Evolutionary conservation across 2,797 vertebrate species (phyloP).

Genomic region (Poecilia picta): DNA sequence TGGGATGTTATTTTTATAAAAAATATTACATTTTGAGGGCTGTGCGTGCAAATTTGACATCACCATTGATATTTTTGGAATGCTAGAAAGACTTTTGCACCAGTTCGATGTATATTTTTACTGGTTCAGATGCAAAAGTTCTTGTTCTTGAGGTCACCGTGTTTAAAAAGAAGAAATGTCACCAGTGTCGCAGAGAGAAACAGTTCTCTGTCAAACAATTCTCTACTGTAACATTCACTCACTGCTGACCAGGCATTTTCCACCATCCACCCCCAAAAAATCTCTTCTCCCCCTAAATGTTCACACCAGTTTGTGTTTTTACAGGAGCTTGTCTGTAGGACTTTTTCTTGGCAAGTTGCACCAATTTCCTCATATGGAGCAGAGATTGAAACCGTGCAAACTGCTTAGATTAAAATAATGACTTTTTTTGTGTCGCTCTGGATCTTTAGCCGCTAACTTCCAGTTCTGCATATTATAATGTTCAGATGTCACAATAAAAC

Average conservation of each 20-base stretch:
- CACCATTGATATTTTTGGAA: neutral
- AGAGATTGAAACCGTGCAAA: neutral
- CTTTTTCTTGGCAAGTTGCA: neutral
- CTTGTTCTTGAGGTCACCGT: neutral
- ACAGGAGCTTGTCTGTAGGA: neutral
- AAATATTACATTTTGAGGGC: neutral
- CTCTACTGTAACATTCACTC: neutral
- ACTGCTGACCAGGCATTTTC: neutral
- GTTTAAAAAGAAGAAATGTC: neutral
- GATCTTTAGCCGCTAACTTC: neutral
- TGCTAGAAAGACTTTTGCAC: neutral
- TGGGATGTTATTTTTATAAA: neutral
- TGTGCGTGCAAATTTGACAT: neutral
- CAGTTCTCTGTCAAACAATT: neutral
- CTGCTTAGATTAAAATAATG: neutral
- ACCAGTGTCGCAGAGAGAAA: neutral
- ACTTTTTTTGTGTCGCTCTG: neutral
- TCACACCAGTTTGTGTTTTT: constrained; percentile 1
- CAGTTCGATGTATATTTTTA: neutral
- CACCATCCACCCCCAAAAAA: neutral
- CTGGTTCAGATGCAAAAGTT: neutral
- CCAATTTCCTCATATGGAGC: neutral
- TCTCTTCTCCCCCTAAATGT: neutral
- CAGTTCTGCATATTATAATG: neutral
- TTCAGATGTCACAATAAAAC: neutral